Evolutionary conservation across 92 coral and sea anemone species (phyloP).

Genomic region (Phymanthus crucifer): DNA sequence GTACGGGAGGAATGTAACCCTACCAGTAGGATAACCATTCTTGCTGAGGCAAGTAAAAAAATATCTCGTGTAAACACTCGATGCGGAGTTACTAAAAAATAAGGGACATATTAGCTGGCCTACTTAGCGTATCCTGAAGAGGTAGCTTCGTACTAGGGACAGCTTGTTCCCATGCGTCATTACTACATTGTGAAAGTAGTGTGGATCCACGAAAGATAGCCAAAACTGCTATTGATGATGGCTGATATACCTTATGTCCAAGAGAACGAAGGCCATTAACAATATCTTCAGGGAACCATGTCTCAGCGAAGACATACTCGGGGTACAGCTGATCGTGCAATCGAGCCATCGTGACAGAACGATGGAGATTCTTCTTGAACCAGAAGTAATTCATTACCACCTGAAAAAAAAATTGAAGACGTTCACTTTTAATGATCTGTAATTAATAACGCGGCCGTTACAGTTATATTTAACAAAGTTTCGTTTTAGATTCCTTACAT

Average conservation of each 20-base stretch:
- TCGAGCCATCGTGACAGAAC: conserved; percentile 87
- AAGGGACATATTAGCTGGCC: too few species aligned
- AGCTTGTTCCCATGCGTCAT: too few species aligned
- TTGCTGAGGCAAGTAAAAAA: too few species aligned
- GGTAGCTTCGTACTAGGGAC: too few species aligned
- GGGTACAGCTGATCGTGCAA: conserved; percentile 93
- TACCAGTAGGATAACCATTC: too few species aligned
- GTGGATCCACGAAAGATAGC: too few species aligned
- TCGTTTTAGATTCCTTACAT: conserved; percentile 54
- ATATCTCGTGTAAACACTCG: too few species aligned
- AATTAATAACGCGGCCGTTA: background rate
- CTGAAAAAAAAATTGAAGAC: conserved; percentile 40
- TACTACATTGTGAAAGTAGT: too few species aligned
- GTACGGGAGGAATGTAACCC: too few species aligned
- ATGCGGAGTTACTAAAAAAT: too few species aligned
- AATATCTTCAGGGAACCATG: conserved; percentile 77
- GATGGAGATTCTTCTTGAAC: conserved; percentile 86
- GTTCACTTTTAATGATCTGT: background rate
- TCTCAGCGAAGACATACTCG: conserved; percentile 85
- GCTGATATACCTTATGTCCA: conserved; percentile 83
- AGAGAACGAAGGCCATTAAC: conserved; percentile 78
- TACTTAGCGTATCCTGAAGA: too few species aligned
- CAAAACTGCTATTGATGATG: background rate
- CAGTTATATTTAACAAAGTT: too few species aligned
- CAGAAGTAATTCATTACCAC: conserved; percentile 95